Evolutionary conservation across 1,140 invertebrate species (phyloP), one percentile per base, ranked within the genome.

Genomic region (Bombus cullumanus): DNA sequence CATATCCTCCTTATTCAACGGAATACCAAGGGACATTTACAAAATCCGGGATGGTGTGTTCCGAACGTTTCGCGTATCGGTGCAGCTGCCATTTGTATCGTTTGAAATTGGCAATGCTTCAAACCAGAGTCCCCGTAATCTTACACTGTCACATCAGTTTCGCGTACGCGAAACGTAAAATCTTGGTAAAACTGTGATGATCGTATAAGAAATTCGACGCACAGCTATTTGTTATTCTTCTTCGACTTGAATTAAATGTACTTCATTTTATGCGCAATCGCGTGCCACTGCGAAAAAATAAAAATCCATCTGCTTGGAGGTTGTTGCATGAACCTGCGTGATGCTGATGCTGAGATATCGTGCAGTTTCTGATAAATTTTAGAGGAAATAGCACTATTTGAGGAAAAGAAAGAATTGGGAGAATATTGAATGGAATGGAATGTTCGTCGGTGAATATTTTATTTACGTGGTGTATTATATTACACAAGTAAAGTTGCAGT

Each of bases 1-100:
- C 86, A 85, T 89, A 92, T 88, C 86, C 73, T 87, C 75, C 81
- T 79, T 73, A 82, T 89, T 83, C 89, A 64, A 80, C 88, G 81
- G 66, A 79, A 88, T 82, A 83, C 81, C 82, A 47, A 79, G 43
- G 69, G 82, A 88, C 90, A 79, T 91, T 90, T 88, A 89, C 84
- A 59, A 91, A 91, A 91, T 88, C 90, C 79, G 59, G 76, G 43
- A 89, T 59, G 66, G 81, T 69, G 83, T 69, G 81, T 69, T 75
- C 12, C 18, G 68, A 86, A 81, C 88, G 77, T 89, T 83, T 68
- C 85, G 66, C 83, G 87, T 89, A 86, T 88, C 76, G 82, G 75
- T 37, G 62, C 73, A 64, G 88, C 79, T 62, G 75, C 79, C 79
- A 81, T 89, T 86, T 83, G 79, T 77, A 82, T 89, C 88, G 84